Conservation (phyloP, 2,888 invertebrate genomes). For the Lasioglossum lativentre region DNA sequence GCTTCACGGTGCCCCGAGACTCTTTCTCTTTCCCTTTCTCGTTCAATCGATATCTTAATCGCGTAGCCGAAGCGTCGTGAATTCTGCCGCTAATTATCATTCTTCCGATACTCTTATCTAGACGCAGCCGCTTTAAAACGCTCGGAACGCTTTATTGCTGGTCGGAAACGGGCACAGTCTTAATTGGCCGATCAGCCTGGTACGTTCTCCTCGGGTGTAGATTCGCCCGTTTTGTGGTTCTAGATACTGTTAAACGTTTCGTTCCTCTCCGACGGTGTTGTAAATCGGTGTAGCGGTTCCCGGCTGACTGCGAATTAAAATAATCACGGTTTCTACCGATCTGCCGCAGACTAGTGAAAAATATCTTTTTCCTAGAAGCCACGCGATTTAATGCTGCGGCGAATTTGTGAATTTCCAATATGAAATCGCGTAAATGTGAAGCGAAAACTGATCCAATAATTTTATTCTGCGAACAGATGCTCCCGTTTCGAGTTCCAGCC, state of each 20-base stretch:
- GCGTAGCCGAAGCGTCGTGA: conserved; percentile 4
- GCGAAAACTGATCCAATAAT: too few relatives aligned
- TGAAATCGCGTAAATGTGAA: too few relatives aligned
- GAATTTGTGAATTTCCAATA: neutral
- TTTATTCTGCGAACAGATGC: neutral
- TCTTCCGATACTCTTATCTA: conserved; percentile 9
- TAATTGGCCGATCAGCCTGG: conserved; percentile 5
- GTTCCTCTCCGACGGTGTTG: neutral
- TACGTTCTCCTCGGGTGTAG: neutral
- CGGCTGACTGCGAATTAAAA: neutral
- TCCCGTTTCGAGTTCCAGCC: neutral
- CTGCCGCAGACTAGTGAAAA: neutral
- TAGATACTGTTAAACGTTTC: neutral
- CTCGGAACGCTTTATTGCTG: conserved; percentile 4
- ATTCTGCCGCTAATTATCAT: neutral
- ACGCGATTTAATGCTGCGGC: neutral
- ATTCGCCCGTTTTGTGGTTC: neutral
- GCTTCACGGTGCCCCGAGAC: neutral
- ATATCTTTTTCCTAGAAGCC: neutral
- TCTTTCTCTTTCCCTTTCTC: neutral
- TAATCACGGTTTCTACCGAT: neutral
- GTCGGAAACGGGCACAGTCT: neutral
- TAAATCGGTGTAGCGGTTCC: neutral
- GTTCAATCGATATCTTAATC: conserved; percentile 8
- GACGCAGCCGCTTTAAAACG: conserved; percentile 2